A percentile compares a stretch with the other conserved stretches of the same genome.
phyloP scores from a whole-genome alignment of 2,888 invertebrate species.

The Trichogramma dendrolimi region DNA sequence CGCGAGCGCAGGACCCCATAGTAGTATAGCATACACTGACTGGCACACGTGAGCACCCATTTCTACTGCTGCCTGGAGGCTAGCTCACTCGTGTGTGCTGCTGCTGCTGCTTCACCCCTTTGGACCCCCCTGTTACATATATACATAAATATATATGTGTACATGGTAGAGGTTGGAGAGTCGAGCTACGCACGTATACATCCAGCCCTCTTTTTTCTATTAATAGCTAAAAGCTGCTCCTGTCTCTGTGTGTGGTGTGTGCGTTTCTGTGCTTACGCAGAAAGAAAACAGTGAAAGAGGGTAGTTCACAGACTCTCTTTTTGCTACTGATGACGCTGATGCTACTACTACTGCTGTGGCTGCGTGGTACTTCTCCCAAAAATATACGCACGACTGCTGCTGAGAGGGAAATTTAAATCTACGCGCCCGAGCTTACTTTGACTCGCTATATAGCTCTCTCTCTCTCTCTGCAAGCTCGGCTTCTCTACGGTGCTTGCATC shows the following conservation, averaged over 20 bases:
- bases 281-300: too few species aligned
- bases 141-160: too few species aligned
- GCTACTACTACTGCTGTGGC: background rate
- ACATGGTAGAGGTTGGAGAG: background rate
- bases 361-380: conserved; percentile 14
- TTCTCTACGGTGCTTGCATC: background rate
- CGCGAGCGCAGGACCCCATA: too few species aligned
- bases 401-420: conserved; percentile 18
- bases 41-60: too few species aligned
- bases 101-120: conserved; percentile 30
- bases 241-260: background rate
- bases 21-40: too few species aligned
- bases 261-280: too few species aligned
- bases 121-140: too few species aligned
- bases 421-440: background rate
- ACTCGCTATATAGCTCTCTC: conserved; percentile 6
- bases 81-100: conserved; percentile 31
- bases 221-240: conserved; percentile 38
- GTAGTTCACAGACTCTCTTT: too few species aligned
- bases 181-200: conserved; percentile 27
- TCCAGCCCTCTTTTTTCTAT: conserved; percentile 42
- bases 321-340: too few species aligned
- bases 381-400: conserved; percentile 12
- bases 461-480: conserved; percentile 16
- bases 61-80: conserved; percentile 5